Conservation (phyloP, 2,797 vertebrate genomes). For the Dermochelys coriacea region DNA sequence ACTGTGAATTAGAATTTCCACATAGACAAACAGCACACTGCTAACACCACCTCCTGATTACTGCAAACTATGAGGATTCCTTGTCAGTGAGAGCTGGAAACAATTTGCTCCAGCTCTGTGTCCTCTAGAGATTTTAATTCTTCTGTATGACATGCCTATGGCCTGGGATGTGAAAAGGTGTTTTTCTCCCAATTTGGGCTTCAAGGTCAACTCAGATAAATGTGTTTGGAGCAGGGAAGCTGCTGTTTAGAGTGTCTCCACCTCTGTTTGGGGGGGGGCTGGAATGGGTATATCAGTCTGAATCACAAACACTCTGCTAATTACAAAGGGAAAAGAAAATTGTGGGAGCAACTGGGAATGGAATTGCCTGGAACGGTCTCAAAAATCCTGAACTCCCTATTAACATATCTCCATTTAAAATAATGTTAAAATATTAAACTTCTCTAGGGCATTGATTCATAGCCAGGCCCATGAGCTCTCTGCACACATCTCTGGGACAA, state of each 20-base stretch:
- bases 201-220: background rate
- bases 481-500: background rate
- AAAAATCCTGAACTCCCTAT: conserved; percentile 66
- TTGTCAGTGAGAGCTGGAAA: background rate
- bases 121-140: background rate
- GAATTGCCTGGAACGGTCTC: conserved; percentile 35
- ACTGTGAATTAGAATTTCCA: background rate
- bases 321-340: conserved; percentile 35
- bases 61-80: background rate
- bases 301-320: background rate
- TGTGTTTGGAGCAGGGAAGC: background rate
- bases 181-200: background rate
- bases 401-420: conserved; percentile 61
- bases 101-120: background rate
- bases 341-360: conserved; percentile 28
- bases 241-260: background rate
- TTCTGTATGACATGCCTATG: background rate
- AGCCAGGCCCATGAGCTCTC: conserved; percentile 30
- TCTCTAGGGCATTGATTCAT: conserved; percentile 51
- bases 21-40: background rate
- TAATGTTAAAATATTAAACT: conserved; percentile 48
- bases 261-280: background rate
- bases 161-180: background rate
- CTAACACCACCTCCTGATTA: background rate
- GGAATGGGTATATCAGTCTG: background rate